A percentile compares a stretch with the other conserved stretches of the same genome.
These are phyloP conservation scores for Fragum whitleyi DNA, from an alignment of 2,888 invertebrate species.

Conservation along the genomic window DNA sequence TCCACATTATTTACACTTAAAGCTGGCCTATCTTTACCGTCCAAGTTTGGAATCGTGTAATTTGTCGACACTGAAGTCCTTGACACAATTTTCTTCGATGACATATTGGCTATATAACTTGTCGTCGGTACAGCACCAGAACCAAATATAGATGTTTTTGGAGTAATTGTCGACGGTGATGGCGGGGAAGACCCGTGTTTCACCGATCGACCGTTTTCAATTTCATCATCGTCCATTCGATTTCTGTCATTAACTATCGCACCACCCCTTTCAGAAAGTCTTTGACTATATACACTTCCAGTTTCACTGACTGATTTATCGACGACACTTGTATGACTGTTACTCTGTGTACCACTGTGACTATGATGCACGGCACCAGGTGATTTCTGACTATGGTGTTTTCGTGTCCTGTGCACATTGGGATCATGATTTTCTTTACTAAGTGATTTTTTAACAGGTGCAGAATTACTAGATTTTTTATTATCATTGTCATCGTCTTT, in stretches of 20 bases:
- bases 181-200: slow-evolving; percentile 38
- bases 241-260: neutral
- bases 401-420: slow-evolving; percentile 36
- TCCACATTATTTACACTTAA: slow-evolving; percentile 77
- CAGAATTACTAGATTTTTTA: slow-evolving; percentile 61
- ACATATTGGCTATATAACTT: slow-evolving; percentile 56
- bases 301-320: slow-evolving; percentile 47
- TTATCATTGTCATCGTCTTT: slow-evolving; percentile 39
- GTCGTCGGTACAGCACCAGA: slow-evolving; percentile 65
- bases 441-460: slow-evolving; percentile 66
- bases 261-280: slow-evolving; percentile 18
- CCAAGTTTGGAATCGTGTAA: slow-evolving; percentile 71
- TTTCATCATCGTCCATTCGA: slow-evolving; percentile 31
- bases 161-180: slow-evolving; percentile 52
- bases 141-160: slow-evolving; percentile 66
- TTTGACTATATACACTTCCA: slow-evolving; percentile 58
- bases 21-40: slow-evolving; percentile 61
- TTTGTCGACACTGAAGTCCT: slow-evolving; percentile 78
- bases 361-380: slow-evolving; percentile 42
- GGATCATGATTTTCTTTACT: slow-evolving; percentile 58
- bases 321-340: slow-evolving; percentile 55
- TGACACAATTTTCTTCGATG: slow-evolving; percentile 72
- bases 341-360: slow-evolving; percentile 45
- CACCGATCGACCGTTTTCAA: slow-evolving; percentile 35
- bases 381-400: slow-evolving; percentile 56